A percentile compares a stretch with the other conserved stretches of the same genome.
Conservation (phyloP, 1,140 invertebrate genomes). For the Pomphorhynchus laevis region DNA sequence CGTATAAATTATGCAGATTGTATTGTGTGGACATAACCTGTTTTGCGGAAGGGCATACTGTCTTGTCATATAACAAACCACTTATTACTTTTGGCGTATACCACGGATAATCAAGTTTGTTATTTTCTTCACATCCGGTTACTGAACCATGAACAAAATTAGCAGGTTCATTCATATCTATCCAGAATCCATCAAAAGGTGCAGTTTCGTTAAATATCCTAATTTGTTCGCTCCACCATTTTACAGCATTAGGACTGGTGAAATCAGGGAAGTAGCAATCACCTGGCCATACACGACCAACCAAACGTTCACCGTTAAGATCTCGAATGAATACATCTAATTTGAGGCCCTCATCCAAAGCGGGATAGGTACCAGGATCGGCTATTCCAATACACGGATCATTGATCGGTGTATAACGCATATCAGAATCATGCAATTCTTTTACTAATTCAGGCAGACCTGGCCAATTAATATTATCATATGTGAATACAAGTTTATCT, state of each 20-base stretch:
- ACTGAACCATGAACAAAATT: constrained; percentile 33
- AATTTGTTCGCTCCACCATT: constrained; percentile 20
- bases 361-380: constrained; percentile 13
- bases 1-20: constrained; percentile 39
- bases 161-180: constrained; percentile 46
- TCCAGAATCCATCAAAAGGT: too few relatives aligned
- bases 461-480: constrained; percentile 13
- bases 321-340: constrained; percentile 30
- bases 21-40: constrained; percentile 25
- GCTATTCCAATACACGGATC: constrained; percentile 18
- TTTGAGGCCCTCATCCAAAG: constrained; percentile 20
- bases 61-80: constrained; percentile 16
- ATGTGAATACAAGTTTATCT: constrained; percentile 15
- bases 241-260: constrained; percentile 32
- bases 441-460: constrained; percentile 14
- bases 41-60: constrained; percentile 41
- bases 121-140: constrained; percentile 24
- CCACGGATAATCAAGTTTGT: constrained; percentile 22
- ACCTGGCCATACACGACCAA: constrained; percentile 35
- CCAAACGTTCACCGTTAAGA: too few relatives aligned
- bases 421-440: constrained; percentile 15
- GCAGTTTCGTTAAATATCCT: too few relatives aligned
- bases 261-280: constrained; percentile 48
- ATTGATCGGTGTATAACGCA: constrained; percentile 17
- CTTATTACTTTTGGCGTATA: constrained; percentile 20